Conservation (phyloP, 2,113 vertebrate species). For the pig (Sus scrofa) region T2T-Sscrofa CM000817.6:166654001-166654500, state of each 20-base stretch:
- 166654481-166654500: neutral
- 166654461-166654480: neutral
- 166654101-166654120: neutral
- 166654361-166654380: neutral
- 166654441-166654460: neutral
- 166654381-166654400: neutral
- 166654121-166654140: neutral
- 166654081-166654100: neutral
- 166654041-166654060: neutral
- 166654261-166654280: neutral
- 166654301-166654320: neutral
- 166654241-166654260: neutral
- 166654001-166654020: neutral
- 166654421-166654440: neutral
- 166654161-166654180: neutral
- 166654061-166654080: neutral
- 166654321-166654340: neutral
- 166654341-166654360: neutral
- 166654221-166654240: neutral
- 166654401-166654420: neutral
- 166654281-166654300: neutral
- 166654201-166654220: neutral
- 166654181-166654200: neutral
- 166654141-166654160: neutral
- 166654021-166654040: constrained; percentile 14